Base-by-base conservation (phyloP, 1,140 invertebrate species). In the Mycetomoellerius zeteki region DNA sequence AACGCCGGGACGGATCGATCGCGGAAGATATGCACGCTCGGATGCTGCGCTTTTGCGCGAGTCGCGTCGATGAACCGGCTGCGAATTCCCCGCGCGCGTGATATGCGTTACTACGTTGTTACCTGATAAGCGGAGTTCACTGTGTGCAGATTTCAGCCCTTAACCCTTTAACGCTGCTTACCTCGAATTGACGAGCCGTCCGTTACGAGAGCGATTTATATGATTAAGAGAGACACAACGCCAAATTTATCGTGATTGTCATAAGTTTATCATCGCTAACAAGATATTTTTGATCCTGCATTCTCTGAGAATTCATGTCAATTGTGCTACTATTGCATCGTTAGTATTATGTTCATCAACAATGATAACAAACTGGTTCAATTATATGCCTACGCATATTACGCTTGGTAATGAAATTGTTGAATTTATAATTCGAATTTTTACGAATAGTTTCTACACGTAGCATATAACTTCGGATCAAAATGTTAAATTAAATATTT, bases 1-100 rank as follows among this genome's bases (percentile, higher is more conserved):
- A 71, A 81, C 33, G 78, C 30, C 50, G 64, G 64, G 19, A 19
- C n/a, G 54, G 54, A 84, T 84, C 80, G 80, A 84, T 84, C 67
- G 69, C 80, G 54, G 67, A 54, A 84, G 80, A 84, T 84, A 75
- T 84, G 69, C 69, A 84, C 69, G 69, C 80, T 84, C 54, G 69
- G 56, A 75, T 84, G 80, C 80, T 84, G 80, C 69, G 80, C 80
- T 84, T 75, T 84, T 72, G 80, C 80, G 69, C 80, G 69, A 52
- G 27, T 84, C 69, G 69, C 37, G 54, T 33, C 69, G 80, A 84
- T 84, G 69, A 84, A 62, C 69, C 58, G 69, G 4, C 33, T 43
- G 69, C 80, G 69, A 75, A 62, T 81, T 71, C 65, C 19, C 30
- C 27, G 69, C 37, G 69, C 69, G 54, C 65, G 30, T 21, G 47